A percentile compares a stretch with the other conserved stretches of the same genome.
Conservation (phyloP, 2,113 vertebrate species). For the Campylomormyrus numenius region DNA sequence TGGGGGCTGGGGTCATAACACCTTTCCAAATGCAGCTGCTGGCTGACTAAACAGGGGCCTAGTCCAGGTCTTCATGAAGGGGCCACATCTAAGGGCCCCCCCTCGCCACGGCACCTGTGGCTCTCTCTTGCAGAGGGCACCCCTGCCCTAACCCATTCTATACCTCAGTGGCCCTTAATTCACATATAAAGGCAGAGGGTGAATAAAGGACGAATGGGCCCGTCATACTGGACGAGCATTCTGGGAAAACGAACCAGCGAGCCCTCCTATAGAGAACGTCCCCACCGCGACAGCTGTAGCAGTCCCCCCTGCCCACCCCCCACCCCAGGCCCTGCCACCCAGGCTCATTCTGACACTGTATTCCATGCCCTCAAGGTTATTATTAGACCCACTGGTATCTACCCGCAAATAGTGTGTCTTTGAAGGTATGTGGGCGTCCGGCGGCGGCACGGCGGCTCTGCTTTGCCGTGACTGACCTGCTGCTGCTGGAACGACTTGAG, state of each 20-base stretch:
- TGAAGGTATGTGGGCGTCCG: neutral
- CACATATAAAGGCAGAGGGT: neutral
- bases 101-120: neutral
- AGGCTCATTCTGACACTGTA: constrained; percentile 80
- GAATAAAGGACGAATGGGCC: neutral
- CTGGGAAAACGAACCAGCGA: neutral
- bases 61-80: neutral
- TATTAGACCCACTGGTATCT: constrained; percentile 84
- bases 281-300: constrained; percentile 64
- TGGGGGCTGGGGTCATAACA: neutral
- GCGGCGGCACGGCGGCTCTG: neutral
- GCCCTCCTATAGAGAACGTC: constrained; percentile 33
- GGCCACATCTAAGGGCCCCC: neutral
- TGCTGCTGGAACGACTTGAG: constrained; percentile 92
- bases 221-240: neutral
- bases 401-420: constrained; percentile 68
- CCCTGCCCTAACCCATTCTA: neutral
- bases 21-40: neutral
- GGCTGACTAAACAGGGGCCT: neutral
- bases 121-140: neutral
- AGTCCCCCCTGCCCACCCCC: constrained; percentile 12
- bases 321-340: constrained; percentile 40
- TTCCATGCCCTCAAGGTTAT: constrained; percentile 76
- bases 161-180: neutral
- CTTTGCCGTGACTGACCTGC: constrained; percentile 70